Percentiles rank a stretch among this genome's conserved stretches.
phyloP scores from a whole-genome alignment of 2,888 invertebrate species.

The Clepsis dumicolana region DNA sequence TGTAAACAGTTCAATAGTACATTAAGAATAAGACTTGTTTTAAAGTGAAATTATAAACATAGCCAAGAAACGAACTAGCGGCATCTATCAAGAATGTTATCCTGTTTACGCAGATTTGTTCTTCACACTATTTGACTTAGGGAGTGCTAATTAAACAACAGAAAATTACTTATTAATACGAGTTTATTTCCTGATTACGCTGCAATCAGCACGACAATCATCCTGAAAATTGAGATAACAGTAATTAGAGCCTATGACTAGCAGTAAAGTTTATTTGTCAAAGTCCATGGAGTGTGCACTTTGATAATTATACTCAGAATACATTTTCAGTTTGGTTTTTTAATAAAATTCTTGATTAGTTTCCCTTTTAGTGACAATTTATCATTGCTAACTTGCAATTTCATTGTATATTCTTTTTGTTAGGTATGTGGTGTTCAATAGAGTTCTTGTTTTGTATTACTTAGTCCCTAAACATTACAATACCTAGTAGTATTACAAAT shows the following conservation, averaged over 20 bases:
- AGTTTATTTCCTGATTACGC: constrained; percentile 57
- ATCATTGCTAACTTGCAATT: too few relatives aligned
- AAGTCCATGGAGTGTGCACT: not conserved
- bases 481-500: too few relatives aligned
- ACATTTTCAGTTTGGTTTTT: too few relatives aligned
- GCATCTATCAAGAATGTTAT: constrained; percentile 32
- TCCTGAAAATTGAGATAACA: constrained; percentile 66
- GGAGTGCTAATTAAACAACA: constrained; percentile 46
- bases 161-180: constrained; percentile 50
- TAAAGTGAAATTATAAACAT: too few relatives aligned
- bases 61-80: not conserved
- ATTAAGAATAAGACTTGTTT: too few relatives aligned
- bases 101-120: constrained; percentile 36
- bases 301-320: not conserved
- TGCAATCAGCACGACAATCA: constrained; percentile 82
- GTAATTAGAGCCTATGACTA: not conserved
- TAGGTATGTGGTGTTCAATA: too few relatives aligned
- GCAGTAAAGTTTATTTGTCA: not conserved
- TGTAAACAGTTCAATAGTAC: too few relatives aligned
- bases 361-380: too few relatives aligned
- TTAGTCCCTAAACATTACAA: too few relatives aligned
- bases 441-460: too few relatives aligned
- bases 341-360: too few relatives aligned
- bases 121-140: constrained; percentile 47
- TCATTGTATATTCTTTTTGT: too few relatives aligned